Base-by-base conservation (phyloP, 1,140 invertebrate species). In the Scaptomyza montana region DNA sequence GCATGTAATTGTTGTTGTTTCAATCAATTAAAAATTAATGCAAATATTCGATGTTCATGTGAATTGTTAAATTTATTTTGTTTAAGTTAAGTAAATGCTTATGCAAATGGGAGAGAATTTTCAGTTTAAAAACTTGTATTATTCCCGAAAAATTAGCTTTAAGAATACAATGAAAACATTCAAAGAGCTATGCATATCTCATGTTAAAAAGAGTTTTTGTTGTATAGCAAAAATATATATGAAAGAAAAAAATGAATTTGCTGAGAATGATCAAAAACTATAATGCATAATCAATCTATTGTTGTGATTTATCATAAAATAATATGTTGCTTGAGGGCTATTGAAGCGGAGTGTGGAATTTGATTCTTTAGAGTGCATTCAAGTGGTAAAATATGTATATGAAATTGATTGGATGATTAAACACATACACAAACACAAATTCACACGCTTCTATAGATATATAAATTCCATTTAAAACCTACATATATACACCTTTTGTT, bases 341-440 rank as follows among this genome's bases (percentile, higher is more conserved):
- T 50, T 49, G 39, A 61, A 66, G 53, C 63, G 67, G 33, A 36
- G 56, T 41, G 60, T 68, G 77, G 53, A 78, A 86, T 75, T 74
- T 69, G 53, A 70, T 77, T 76, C 68, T 84, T 82, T 89, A 39
- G 55, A 66, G 62, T 57, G 57, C 76, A 76, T 65, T 89, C 75
- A 57, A 89, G 82, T 89, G 82, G 79, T 74, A 89, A 87, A 89
- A 87, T 87, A 82, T 86, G 78, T 81, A 72, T 87, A 78, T 73
- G 76, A 70, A 87, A 89, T 82, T 89, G 82, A 87, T 87, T 89
- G 82, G 84, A 72, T 87, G 84, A 87, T 87, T 87, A 89, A 78
- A 78, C 84, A 57, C 77, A 57, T 50, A 68, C 55, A 61, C 56
- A 69, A 62, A 63, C 21, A 28, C 21, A 19, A 10, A 36, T 64